Evolutionary conservation across 2,888 invertebrate genomes (phyloP).

Genomic region (Melanophora roralis): DNA sequence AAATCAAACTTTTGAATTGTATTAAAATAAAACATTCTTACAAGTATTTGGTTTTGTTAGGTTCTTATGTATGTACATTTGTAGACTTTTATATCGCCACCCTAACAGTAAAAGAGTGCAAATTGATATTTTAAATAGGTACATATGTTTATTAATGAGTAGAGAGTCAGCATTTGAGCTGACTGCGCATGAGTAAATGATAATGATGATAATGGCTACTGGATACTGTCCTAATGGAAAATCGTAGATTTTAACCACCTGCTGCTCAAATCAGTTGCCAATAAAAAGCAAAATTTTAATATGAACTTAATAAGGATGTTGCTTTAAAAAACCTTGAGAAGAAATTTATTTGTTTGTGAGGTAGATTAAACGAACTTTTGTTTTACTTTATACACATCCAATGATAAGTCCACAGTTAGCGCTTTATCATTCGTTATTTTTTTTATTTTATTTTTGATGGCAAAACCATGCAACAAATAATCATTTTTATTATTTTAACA

Average conservation of each 20-base stretch:
- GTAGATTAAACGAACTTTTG: background rate
- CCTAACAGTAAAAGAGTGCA: too few species aligned
- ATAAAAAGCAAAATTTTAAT: slow-evolving; percentile 42
- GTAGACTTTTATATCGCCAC: too few species aligned
- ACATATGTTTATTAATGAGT: too few species aligned
- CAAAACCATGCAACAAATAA: slow-evolving; percentile 53
- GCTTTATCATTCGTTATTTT: slow-evolving; percentile 4
- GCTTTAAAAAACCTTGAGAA: slow-evolving; percentile 46
- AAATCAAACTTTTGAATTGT: slow-evolving; percentile 15
- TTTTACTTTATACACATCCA: background rate
- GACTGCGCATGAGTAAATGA: background rate
- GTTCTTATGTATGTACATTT: too few species aligned
- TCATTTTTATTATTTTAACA: slow-evolving; percentile 49
- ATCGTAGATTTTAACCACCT: slow-evolving; percentile 36
- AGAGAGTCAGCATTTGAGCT: too few species aligned
- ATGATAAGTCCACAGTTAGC: background rate
- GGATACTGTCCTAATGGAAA: background rate
- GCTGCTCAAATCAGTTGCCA: slow-evolving; percentile 49
- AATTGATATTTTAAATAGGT: too few species aligned
- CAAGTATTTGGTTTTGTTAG: too few species aligned
- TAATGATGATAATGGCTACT: slow-evolving; percentile 17
- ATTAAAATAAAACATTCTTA: too few species aligned
- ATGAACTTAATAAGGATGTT: slow-evolving; percentile 38
- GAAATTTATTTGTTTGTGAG: slow-evolving; percentile 31
- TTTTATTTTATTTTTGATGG: background rate